Conservation (phyloP, 2,888 invertebrate genomes). For the Sinodicranocentrus sp. region DNA sequence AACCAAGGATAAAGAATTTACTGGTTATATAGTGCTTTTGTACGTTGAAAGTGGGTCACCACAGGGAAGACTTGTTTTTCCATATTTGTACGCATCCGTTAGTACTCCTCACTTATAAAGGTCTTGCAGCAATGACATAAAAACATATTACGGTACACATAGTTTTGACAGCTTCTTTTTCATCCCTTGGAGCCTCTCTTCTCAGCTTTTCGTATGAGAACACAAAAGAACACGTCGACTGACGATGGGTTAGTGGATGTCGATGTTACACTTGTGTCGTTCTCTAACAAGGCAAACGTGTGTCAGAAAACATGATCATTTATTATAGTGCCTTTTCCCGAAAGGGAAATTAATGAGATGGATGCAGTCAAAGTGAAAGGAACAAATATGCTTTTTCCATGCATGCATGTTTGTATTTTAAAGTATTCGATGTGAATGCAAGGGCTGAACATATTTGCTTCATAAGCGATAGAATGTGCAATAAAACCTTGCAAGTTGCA, state of each 20-base stretch:
- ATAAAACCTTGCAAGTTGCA: too few relatives aligned
- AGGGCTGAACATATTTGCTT: too few relatives aligned
- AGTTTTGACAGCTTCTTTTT: slow-evolving; percentile 12
- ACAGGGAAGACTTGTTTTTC: slow-evolving; percentile 1
- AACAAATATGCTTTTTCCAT: neutral
- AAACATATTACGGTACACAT: slow-evolving; percentile 3
- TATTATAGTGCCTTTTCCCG: neutral
- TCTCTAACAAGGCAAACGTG: neutral
- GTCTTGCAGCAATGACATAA: neutral
- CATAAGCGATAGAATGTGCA: too few relatives aligned
- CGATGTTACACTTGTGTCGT: too few relatives aligned
- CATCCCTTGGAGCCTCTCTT: neutral
- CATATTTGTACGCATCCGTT: too few relatives aligned
- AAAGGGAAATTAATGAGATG: slow-evolving; percentile 12
- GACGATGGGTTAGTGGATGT: too few relatives aligned
- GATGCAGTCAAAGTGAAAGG: neutral
- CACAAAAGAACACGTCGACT: too few relatives aligned
- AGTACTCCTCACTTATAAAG: neutral
- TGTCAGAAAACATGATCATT: neutral
- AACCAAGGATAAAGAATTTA: neutral
- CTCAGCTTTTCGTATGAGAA: neutral
- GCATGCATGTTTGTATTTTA: too few relatives aligned
- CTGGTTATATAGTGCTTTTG: too few relatives aligned
- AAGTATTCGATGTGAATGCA: too few relatives aligned
- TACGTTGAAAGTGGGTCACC: slow-evolving; percentile 20